These are phyloP conservation scores for Acipenser ruthenus DNA, from an alignment of 2,797 vertebrate genomes.

Conservation along the genomic window DNA sequence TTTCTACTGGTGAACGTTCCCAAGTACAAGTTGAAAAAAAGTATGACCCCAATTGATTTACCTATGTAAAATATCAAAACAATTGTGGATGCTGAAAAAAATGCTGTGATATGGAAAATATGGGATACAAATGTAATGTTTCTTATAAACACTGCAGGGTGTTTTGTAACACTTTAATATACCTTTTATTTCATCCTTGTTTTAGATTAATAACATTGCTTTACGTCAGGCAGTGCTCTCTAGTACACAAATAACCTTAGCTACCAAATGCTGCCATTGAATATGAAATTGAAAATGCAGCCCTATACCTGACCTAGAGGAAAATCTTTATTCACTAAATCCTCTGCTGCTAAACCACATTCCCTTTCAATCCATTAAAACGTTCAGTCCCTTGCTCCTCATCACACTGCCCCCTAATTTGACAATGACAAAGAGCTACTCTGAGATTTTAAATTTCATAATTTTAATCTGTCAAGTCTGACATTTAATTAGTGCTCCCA, in stretches of 20 bases:
- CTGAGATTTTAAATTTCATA: conserved; percentile 99
- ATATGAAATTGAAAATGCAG: conserved; percentile 70
- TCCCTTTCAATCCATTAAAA: conserved; percentile 93
- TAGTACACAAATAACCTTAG: conserved; percentile 40
- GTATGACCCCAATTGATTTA: too few relatives aligned
- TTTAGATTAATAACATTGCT: conserved; percentile 58
- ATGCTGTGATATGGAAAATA: too few relatives aligned
- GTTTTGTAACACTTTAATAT: too few relatives aligned
- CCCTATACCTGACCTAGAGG: conserved; percentile 61
- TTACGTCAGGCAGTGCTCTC: conserved; percentile 54
- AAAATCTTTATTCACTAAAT: conserved; percentile 87
- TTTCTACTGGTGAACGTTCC: too few relatives aligned
- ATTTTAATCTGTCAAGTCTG: conserved; percentile 99
- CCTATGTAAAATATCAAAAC: too few relatives aligned
- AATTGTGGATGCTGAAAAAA: too few relatives aligned
- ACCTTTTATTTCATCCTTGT: conserved; percentile 26
- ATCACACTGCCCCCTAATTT: conserved; percentile 84
- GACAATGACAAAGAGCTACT: conserved; percentile 98
- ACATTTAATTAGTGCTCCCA: conserved; percentile 99
- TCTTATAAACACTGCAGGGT: too few relatives aligned
- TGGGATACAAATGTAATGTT: too few relatives aligned
- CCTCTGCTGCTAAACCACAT: conserved; percentile 80
- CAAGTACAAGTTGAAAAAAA: too few relatives aligned
- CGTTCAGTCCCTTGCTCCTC: conserved; percentile 69
- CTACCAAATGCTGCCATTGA: conserved; percentile 37